Conservation (phyloP, 2,797 vertebrate genomes). For the Melanotaenia maccullochi region DNA sequence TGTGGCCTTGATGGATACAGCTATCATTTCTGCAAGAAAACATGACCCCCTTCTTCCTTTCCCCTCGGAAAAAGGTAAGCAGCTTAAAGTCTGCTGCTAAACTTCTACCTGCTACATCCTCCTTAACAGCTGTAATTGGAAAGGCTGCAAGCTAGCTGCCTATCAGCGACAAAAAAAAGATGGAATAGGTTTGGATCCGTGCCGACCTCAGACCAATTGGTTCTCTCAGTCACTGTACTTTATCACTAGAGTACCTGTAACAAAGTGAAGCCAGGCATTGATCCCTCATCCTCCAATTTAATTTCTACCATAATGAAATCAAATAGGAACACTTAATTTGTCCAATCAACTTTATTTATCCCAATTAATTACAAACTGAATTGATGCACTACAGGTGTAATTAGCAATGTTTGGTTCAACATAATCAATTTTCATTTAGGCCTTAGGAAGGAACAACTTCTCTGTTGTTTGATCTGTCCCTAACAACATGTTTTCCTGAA, state of each 20-base stretch:
- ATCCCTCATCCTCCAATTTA: conserved; percentile 74
- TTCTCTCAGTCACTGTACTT: conserved; percentile 51
- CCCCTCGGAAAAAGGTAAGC: conserved; percentile 69
- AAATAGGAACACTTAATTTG: conserved; percentile 80
- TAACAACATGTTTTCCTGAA: conserved; percentile 57
- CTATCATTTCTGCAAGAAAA: conserved; percentile 63
- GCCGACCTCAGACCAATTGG: conserved; percentile 42
- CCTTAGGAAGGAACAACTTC: conserved; percentile 54
- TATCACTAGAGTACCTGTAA: conserved; percentile 59
- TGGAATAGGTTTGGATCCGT: conserved; percentile 47
- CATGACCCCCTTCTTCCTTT: conserved; percentile 43
- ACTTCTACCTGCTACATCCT: conserved; percentile 59
- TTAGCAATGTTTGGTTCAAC: conserved; percentile 76
- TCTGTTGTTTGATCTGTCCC: conserved; percentile 62
- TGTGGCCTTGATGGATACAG: conserved; percentile 67
- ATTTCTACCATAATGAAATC: conserved; percentile 79
- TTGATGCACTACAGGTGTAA: conserved; percentile 78
- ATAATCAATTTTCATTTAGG: conserved; percentile 80
- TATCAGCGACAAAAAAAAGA: conserved; percentile 45
- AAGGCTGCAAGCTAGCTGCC: conserved; percentile 53
- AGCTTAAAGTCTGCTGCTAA: conserved; percentile 66
- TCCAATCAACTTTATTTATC: conserved; percentile 81
- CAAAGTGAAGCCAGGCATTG: conserved; percentile 61
- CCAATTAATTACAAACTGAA: conserved; percentile 80
- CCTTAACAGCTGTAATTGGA: conserved; percentile 71